Evolutionary conservation across 2,888 invertebrate species (phyloP).

Genomic region (Mythimna pallens): DNA sequence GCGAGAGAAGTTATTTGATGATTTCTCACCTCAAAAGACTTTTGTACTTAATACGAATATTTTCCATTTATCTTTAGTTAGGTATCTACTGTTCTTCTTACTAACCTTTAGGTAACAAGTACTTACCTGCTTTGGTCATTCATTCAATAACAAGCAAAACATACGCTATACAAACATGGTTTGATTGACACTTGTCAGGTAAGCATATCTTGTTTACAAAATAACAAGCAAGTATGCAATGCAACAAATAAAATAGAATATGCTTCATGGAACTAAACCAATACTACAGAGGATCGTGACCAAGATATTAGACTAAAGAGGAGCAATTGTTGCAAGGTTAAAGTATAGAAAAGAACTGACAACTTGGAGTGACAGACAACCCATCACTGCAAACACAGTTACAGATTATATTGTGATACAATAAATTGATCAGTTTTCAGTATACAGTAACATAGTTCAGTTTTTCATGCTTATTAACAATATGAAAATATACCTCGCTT

Average conservation of each 20-base stretch:
- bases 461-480: background rate
- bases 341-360: constrained; percentile 26
- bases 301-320: constrained; percentile 25
- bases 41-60: too few species aligned
- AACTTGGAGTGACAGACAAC: constrained; percentile 18
- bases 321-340: constrained; percentile 23
- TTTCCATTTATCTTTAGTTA: background rate
- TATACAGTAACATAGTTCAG: background rate
- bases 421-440: constrained; percentile 1
- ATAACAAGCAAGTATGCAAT: constrained; percentile 14
- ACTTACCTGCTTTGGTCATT: background rate
- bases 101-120: background rate
- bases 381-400: constrained; percentile 6
- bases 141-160: constrained; percentile 15
- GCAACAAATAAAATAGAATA: constrained; percentile 23
- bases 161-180: constrained; percentile 12
- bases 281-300: constrained; percentile 30
- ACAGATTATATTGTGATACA: background rate
- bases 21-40: too few species aligned
- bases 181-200: constrained; percentile 42
- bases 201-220: constrained; percentile 22
- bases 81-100: too few species aligned
- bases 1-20: too few species aligned
- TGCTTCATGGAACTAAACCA: constrained; percentile 27
- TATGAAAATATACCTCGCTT: constrained; percentile 75